Conservation (phyloP, 2,797 vertebrate genomes). For the Naso thynnoides region DNA sequence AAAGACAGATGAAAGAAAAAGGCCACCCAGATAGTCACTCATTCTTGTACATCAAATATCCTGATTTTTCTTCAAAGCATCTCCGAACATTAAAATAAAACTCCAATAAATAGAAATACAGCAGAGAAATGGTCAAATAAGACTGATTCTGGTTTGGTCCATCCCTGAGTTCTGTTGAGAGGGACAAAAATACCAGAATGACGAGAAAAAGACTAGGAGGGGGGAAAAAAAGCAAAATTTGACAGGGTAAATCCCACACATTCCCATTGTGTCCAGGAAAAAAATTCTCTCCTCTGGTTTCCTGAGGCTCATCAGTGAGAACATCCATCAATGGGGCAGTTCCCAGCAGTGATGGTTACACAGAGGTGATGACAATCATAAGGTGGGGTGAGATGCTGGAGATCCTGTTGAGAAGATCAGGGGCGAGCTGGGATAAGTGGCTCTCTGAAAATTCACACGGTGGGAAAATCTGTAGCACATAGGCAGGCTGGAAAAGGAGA, state of each 20-base stretch:
- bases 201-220: constrained; percentile 47
- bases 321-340: constrained; percentile 46
- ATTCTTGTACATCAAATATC: constrained; percentile 75
- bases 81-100: constrained; percentile 79
- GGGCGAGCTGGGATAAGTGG: constrained; percentile 96
- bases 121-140: constrained; percentile 86
- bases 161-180: constrained; percentile 82
- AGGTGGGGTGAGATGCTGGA: constrained; percentile 99
- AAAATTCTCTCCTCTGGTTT: constrained; percentile 74
- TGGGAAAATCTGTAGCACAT: constrained; percentile 98
- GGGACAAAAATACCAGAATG: constrained; percentile 81
- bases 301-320: constrained; percentile 75
- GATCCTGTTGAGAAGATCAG: constrained; percentile 97
- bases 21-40: constrained; percentile 80
- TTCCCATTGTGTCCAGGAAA: constrained; percentile 65
- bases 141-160: constrained; percentile 83
- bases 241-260: constrained; percentile 58
- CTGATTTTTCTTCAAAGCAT: constrained; percentile 75
- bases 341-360: constrained; percentile 84
- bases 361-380: constrained; percentile 99
- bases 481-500: constrained; percentile 89
- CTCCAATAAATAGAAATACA: constrained; percentile 88
- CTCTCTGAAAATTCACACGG: constrained; percentile 98
- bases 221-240: constrained; percentile 36
- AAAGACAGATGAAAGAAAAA: constrained; percentile 76